Evolutionary conservation across 2,888 invertebrate species (phyloP).

Genomic region (Tipula lateralis): DNA sequence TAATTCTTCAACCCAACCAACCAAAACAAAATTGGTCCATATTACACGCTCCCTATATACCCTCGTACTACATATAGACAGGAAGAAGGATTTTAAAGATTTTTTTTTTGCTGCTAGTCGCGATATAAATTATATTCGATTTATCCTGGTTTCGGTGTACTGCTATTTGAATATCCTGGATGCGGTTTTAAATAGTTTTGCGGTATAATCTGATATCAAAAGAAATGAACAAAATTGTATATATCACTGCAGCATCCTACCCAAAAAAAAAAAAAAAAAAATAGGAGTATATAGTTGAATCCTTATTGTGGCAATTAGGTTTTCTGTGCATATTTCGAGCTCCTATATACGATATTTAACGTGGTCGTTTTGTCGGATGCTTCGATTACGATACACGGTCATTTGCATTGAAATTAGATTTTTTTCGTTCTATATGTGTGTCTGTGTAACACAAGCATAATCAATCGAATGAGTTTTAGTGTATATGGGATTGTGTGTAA

Average conservation of each 20-base stretch:
- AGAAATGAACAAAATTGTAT: conserved; percentile 24
- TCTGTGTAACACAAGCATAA: background rate
- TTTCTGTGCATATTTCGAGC: background rate
- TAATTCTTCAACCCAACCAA: conserved; percentile 14
- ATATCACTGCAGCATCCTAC: background rate
- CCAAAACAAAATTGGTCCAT: background rate
- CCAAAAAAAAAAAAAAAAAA: background rate
- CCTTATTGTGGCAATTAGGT: conserved; percentile 15
- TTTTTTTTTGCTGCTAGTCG: background rate
- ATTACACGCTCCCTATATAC: background rate
- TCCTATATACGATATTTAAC: background rate
- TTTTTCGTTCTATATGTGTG: background rate
- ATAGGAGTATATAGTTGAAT: too few relatives aligned
- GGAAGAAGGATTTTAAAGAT: conserved; percentile 19
- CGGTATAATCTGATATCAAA: background rate
- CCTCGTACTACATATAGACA: background rate
- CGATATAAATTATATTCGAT: conserved; percentile 24
- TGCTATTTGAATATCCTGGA: conserved; percentile 12
- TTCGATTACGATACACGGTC: conserved; percentile 7
- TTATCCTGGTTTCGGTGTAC: background rate
- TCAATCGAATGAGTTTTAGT: background rate
- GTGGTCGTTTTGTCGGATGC: background rate
- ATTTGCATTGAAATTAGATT: conserved; percentile 6
- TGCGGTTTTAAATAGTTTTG: conserved; percentile 24
- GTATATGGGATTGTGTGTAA: background rate